Conservation (phyloP, 1,140 invertebrate species). For the Neuroterus valhalla region DNA sequence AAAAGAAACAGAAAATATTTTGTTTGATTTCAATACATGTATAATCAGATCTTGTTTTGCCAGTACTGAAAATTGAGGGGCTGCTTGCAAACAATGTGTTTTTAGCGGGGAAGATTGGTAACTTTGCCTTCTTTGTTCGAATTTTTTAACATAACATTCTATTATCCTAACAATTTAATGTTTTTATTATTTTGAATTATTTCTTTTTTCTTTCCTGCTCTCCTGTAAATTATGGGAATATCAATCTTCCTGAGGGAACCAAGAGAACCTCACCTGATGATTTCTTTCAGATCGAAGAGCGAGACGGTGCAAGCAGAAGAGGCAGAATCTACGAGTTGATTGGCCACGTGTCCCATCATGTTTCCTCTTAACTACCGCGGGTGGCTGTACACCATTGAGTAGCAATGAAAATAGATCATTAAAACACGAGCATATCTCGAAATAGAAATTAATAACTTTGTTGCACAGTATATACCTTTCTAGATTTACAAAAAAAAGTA, state of each 20-base stretch:
- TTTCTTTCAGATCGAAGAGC: slow-evolving; percentile 75
- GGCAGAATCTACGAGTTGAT: slow-evolving; percentile 65
- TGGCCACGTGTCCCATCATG: slow-evolving; percentile 45
- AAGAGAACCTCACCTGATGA: slow-evolving; percentile 64
- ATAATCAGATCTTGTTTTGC: neutral
- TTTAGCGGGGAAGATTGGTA: slow-evolving; percentile 6
- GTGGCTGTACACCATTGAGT: neutral
- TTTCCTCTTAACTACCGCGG: slow-evolving; percentile 44
- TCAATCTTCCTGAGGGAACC: slow-evolving; percentile 48
- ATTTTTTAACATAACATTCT: neutral
- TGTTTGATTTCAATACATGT: neutral
- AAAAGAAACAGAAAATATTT: neutral
- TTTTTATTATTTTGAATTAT: neutral
- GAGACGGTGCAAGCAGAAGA: slow-evolving; percentile 68
- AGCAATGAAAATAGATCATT: neutral
- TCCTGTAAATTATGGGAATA: slow-evolving; percentile 10
- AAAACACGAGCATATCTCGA: neutral
- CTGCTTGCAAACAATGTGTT: neutral
- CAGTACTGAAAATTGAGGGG: neutral
- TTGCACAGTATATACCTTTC: neutral
- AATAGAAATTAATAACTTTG: neutral
- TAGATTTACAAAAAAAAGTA: no score
- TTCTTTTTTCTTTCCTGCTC: neutral
- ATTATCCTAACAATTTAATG: neutral
- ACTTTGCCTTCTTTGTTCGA: neutral